Evolutionary conservation across 2,888 invertebrate genomes (phyloP), one percentile per base, ranked within the genome.

Genomic region (Stictocephala bisonia): DNA sequence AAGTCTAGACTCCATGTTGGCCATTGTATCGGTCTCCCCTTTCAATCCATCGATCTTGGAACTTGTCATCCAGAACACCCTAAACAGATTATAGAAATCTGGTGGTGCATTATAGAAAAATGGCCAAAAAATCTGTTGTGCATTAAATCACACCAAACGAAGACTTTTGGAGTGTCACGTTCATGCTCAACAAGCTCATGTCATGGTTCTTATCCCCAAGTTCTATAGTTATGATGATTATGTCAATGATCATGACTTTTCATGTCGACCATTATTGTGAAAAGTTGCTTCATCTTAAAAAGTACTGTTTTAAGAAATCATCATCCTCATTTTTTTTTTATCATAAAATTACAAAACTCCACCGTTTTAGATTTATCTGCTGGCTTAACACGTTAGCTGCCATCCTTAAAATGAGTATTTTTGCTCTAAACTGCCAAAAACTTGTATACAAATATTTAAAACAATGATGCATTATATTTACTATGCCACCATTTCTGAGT

Each of bases 141-240:
- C 18, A 64, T 64, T 6, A 64, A 40, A 7, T 18, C 35, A 40
- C 64, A 64, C 64, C 64, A 64, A n/a, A 64, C 15, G 15, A 7
- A 15, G 13, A 44, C 7, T 58, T 58, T 26, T 3, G 27, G 58
- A 26, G 58, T 27, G 64, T 29, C 20, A 27, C 35, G 35, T 40
- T 64, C 35, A 64, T 64, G 35, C 40, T 29, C 20, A 35, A 31
- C 40, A 64, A 64, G 20, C 40, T 64, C 64, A 64, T 64, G 35
- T n/a, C n/a, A 24, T 64, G 64, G 35, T 40, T 35, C 64, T 64
- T 15, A 29, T 13, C 64, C 35, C 35, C 13, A 35, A 64, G n/a
- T n/a, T n/a, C n/a, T n/a, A n/a, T n/a, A n/a, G n/a, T n/a, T n/a
- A n/a, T n/a, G n/a, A n/a, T n/a, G n/a, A n/a, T n/a, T n/a, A n/a